These are phyloP conservation scores for Ceriagrion tenellum DNA, from an alignment of 2,888 invertebrate species.

Conservation along the genomic window DNA sequence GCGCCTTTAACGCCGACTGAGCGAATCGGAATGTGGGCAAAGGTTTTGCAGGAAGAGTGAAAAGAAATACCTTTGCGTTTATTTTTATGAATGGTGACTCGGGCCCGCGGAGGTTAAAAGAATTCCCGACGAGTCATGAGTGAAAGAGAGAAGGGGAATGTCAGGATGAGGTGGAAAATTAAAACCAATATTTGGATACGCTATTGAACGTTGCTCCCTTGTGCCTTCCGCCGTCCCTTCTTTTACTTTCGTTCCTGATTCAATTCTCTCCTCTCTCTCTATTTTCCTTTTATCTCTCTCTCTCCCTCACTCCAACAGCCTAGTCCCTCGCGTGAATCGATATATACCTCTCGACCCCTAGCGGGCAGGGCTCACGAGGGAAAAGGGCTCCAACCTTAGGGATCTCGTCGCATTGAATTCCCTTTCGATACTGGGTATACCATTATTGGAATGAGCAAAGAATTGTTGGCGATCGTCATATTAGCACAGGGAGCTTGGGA, in stretches of 20 bases:
- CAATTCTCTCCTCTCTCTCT: neutral
- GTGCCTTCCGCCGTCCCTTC: neutral
- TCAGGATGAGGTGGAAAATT: neutral
- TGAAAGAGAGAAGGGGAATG: neutral
- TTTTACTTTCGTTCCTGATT: neutral
- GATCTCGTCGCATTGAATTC: neutral
- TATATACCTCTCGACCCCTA: neutral
- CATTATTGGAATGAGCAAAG: neutral
- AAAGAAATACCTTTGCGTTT: neutral
- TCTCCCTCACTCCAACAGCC: neutral
- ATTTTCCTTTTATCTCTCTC: neutral
- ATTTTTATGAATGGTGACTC: neutral
- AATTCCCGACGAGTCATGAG: neutral
- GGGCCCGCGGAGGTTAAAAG: neutral
- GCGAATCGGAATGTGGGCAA: neutral
- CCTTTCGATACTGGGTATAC: neutral
- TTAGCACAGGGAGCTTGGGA: no score
- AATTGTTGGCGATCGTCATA: neutral
- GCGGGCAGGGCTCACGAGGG: neutral
- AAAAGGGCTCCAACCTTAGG: neutral
- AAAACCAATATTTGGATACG: slow-evolving; percentile 22
- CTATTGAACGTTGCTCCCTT: neutral
- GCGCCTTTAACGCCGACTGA: neutral
- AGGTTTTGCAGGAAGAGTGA: neutral
- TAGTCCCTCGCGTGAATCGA: neutral